These are phyloP conservation scores for Cephus pulcher DNA, from an alignment of 2,888 invertebrate genomes.

Conservation along the genomic window DNA sequence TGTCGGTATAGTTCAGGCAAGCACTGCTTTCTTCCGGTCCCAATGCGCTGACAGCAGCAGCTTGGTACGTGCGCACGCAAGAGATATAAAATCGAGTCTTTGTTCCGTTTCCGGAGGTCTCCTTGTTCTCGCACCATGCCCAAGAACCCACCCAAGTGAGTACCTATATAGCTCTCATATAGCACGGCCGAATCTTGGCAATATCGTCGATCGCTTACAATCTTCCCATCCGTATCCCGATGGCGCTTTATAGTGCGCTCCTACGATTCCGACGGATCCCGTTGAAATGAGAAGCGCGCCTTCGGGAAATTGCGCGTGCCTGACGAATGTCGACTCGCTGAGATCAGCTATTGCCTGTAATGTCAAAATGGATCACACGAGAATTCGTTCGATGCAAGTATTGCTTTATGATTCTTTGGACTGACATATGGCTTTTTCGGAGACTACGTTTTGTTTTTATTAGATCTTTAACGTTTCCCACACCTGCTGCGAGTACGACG, in stretches of 20 bases:
- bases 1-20: background rate
- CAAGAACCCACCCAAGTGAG: background rate
- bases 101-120: background rate
- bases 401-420: background rate
- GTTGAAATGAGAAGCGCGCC: background rate
- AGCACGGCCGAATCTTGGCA: background rate
- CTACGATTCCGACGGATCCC: background rate
- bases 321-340: background rate
- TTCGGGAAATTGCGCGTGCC: background rate
- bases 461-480: background rate
- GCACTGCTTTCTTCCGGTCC: background rate
- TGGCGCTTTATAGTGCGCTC: background rate
- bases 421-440: background rate
- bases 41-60: background rate
- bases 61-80: background rate
- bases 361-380: background rate
- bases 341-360: background rate
- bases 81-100: too few species aligned
- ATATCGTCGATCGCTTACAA: background rate
- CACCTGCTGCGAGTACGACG: background rate
- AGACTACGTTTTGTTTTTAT: background rate
- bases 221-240: background rate
- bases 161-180: background rate
- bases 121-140: background rate
- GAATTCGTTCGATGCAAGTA: background rate